phyloP scores from a whole-genome alignment of 2,113 vertebrate genomes.

The Apodemus sylvaticus region DNA sequence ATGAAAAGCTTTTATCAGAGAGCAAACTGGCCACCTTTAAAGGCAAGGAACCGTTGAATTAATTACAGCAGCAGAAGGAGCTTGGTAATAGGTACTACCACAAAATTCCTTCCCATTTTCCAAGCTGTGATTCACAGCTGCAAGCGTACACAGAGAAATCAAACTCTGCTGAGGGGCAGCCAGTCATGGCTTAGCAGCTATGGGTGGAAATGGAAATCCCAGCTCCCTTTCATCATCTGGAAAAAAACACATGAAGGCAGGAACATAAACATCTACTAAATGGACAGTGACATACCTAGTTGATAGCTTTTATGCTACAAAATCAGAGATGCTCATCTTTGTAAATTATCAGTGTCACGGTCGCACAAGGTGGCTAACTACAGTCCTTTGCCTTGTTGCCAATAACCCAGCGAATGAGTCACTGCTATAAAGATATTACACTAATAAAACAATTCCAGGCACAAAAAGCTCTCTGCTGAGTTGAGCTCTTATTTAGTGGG shows the following conservation, averaged over 20 bases:
- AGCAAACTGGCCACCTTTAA: constrained; percentile 64
- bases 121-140: constrained; percentile 9
- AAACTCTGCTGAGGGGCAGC: not conserved
- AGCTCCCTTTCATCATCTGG: not conserved
- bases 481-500: constrained; percentile 57
- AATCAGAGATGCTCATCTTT: constrained; percentile 41
- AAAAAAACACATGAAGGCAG: not conserved
- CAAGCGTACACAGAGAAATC: not conserved
- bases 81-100: constrained; percentile 3
- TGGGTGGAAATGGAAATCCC: not conserved
- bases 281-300: not conserved
- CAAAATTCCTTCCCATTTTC: constrained; percentile 53
- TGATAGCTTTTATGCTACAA: constrained; percentile 2
- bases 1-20: constrained; percentile 68
- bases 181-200: not conserved
- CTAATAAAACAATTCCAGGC: constrained; percentile 68
- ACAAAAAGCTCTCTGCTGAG: constrained; percentile 65
- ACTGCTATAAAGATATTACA: constrained; percentile 56
- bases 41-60: constrained; percentile 62
- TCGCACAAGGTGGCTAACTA: constrained; percentile 57
- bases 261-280: not conserved
- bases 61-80: constrained; percentile 54
- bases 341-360: constrained; percentile 60
- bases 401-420: constrained; percentile 73
- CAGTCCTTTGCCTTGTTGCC: not conserved